Evolutionary conservation across 1,140 invertebrate species (phyloP), one percentile per base, ranked within the genome.

Genomic region (Apis florea): DNA sequence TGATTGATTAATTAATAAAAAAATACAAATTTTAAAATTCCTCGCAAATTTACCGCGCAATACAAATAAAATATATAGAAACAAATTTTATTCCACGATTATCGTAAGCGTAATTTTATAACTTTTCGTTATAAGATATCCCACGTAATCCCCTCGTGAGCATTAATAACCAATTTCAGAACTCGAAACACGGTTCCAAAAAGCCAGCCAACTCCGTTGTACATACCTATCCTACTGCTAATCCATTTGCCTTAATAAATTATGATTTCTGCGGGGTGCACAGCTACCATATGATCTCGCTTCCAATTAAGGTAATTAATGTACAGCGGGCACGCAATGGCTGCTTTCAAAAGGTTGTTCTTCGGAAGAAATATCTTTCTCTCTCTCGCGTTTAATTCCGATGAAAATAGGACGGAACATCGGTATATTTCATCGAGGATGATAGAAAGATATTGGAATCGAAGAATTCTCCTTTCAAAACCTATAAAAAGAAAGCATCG

Each of bases 231-330:
- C 6, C 66, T 49, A 10, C 8, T 54, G 67, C 47, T 71, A 61
- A 71, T 70, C 76, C 76, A 71, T 79, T 79, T 79, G 15, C 51
- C 54, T 61, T 51, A 53, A 70, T 79, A 79, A 70, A 70, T 70
- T 70, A 79, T 61, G 76, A 79, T 66, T 71, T 79, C 67, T 51
- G 24, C 26, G 24, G 31, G 47, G 47, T 19, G 49, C n/a, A 24
- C 24, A n/a, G 31, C 53, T 31, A 24, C 19, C 67, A 19, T 26
- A 40, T 47, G n/a, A 79, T 79, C 76, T 70, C 26, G 67, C 47
- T 56, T 51, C 67, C 53, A 79, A 79, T 79, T 79, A 79, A 70
- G 54, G 76, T 79, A 79, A 79, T 79, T 70, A 79, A 79, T 71
- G 47, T 40, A 49, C 47, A 19, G 19, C 54, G 47, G 19, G n/a